A percentile compares a stretch with the other conserved stretches of the same genome.
Conservation (phyloP, 2,113 vertebrate genomes). For the Neolamprologus longior region DNA sequence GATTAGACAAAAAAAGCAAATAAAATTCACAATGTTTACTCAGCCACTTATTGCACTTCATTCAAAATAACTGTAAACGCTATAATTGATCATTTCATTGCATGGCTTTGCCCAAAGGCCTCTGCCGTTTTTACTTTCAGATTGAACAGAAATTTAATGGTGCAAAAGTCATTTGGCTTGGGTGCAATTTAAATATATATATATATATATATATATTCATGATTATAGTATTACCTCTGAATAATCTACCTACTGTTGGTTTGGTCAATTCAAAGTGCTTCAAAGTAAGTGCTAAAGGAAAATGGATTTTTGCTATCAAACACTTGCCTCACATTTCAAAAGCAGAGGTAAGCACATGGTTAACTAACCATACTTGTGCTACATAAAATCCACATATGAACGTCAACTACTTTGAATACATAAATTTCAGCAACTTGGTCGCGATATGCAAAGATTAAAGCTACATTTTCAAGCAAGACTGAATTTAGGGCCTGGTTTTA, state of each 20-base stretch:
- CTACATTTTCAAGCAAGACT: neutral
- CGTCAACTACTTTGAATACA: neutral
- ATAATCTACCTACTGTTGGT: neutral
- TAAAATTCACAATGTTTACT: neutral
- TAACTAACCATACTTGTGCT: neutral
- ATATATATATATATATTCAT: no score
- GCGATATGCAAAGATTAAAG: constrained; percentile 13
- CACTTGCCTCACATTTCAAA: neutral
- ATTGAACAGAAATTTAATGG: constrained; percentile 1
- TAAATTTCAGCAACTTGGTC: constrained; percentile 32
- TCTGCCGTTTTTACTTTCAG: neutral
- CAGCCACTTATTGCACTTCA: constrained; percentile 53
- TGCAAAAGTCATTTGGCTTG: constrained; percentile 26
- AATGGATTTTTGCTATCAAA: neutral
- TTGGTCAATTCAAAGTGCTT: constrained; percentile 54
- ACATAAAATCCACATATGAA: neutral
- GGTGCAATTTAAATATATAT: neutral
- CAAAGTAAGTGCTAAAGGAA: constrained; percentile 40
- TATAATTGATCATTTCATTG: neutral
- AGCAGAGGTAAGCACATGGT: neutral
- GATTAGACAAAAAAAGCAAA: neutral
- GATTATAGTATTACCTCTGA: neutral
- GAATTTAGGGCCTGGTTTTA: neutral
- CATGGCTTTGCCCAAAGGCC: neutral
- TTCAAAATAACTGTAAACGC: constrained; percentile 30